These are phyloP conservation scores for Spea bombifrons DNA, from an alignment of 2,113 vertebrate genomes.

Conservation along the genomic window DNA sequence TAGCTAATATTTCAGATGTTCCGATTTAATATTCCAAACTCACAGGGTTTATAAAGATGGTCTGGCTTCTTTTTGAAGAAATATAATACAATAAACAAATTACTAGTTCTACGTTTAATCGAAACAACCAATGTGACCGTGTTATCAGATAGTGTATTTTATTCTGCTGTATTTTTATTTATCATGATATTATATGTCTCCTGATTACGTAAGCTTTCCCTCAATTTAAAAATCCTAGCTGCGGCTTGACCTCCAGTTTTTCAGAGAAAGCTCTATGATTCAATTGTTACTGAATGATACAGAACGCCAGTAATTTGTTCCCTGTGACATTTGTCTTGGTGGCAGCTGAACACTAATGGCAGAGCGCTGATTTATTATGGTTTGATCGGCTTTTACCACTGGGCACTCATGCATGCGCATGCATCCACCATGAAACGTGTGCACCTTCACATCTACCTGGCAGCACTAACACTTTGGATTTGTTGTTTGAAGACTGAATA, in stretches of 20 bases:
- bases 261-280: conserved; percentile 34
- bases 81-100: too few species aligned
- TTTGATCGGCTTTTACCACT: conserved; percentile 33
- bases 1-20: too few species aligned
- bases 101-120: too few species aligned
- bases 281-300: conserved; percentile 38
- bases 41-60: too few species aligned
- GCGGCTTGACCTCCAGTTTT: conserved; percentile 30
- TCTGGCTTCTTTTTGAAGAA: too few species aligned
- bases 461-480: too few species aligned
- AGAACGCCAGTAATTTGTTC: conserved; percentile 37
- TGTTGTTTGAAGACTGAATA: too few species aligned
- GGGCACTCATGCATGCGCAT: conserved; percentile 26
- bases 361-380: conserved; percentile 37
- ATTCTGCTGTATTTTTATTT: background rate
- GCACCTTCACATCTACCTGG: background rate
- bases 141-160: background rate
- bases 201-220: conserved; percentile 1
- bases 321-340: conserved; percentile 32
- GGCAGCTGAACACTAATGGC: conserved; percentile 32
- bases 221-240: conserved; percentile 18
- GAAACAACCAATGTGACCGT: too few species aligned
- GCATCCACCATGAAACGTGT: background rate
- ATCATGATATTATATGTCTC: background rate
- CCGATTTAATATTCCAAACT: too few species aligned